Percentiles rank a stretch among this genome's conserved stretches.
phyloP scores from a whole-genome alignment of 2,113 vertebrate genomes.

The Sturnus vulgaris region DNA sequence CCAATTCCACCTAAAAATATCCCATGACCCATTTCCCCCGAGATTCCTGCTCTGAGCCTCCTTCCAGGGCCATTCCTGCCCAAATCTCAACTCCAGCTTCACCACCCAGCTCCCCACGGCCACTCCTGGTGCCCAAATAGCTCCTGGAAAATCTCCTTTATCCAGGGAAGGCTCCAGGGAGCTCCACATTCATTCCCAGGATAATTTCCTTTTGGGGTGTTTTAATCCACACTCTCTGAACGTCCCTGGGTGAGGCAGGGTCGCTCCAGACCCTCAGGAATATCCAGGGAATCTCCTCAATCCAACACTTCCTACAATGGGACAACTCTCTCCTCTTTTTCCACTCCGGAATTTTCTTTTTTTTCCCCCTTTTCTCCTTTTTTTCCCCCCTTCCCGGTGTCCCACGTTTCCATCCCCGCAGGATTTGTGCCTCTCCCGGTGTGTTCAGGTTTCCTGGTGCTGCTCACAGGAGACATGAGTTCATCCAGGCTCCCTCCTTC shows the following conservation, averaged over 20 bases:
- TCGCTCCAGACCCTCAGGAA: background rate
- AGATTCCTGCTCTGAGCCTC: background rate
- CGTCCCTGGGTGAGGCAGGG: background rate
- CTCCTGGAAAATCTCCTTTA: background rate
- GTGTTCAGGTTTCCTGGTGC: slow-evolving; percentile 20
- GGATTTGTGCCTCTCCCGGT: background rate
- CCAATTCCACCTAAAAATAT: background rate
- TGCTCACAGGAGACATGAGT: slow-evolving; percentile 53
- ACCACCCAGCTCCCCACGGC: background rate
- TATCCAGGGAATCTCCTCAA: background rate
- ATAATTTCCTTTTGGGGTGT: background rate
- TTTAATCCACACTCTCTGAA: background rate
- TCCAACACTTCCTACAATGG: background rate
- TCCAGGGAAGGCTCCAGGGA: background rate
- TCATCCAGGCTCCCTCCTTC: slow-evolving; percentile 17
- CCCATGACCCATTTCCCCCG: background rate
- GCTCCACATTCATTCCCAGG: background rate
- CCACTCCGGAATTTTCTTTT: background rate
- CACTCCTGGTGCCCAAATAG: background rate
- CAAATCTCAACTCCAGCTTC: background rate
- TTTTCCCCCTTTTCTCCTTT: background rate
- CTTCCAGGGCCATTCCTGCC: background rate
- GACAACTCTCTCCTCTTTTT: background rate
- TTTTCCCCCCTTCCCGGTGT: background rate
- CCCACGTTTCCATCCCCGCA: background rate